Base-by-base conservation (phyloP, 2,797 vertebrate genomes). In the Sternarchorhynchus goeldii region DNA sequence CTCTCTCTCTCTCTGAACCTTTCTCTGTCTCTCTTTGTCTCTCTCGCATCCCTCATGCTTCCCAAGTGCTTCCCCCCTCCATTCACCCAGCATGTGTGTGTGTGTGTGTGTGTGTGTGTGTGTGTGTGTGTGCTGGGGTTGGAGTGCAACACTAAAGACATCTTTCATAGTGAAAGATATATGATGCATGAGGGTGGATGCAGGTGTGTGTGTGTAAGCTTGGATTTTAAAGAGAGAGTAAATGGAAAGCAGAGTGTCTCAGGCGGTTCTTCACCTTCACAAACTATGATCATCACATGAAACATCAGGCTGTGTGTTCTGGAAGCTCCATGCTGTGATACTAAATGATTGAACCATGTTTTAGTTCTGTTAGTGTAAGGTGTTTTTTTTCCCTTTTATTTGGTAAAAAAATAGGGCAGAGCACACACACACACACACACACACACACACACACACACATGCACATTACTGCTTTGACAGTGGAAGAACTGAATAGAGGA, bases 11-110 rank as follows among this genome's bases (percentile, higher is more conserved):
- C 78, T 83, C 67, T 56, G 18, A 25, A 25, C 86, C 60, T n/a
- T 45, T 76, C 29, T 65, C 64, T 66, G 75, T 82, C 83, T 87
- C 82, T 76, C 82, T 84, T 73, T 7, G 17, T 41, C 25, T 17
- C 59, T 31, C 29, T 64, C 32, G 25, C 16, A 36, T 69, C 55
- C n/a, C 71, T 77, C 68, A 83, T 72, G 89, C 86, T 81, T 74
- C 79, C 82, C 80, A 79, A 84, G 87, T 59, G 70, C 68, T 79
- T 81, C 72, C 81, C 80, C 81, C 70, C 75, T 86, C 76, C 84
- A 81, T 79, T 67, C 56, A 77, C 50, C 18, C 5, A 10, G 45
- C 5, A 32, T 50, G 77, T 79, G 63, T 81, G 39, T 53, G 29
- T 77, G 58, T 65, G 70, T 71, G 71, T 67, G 60, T 73, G 70